Evolutionary conservation across 2,113 vertebrate genomes (phyloP).

Genomic region (Pholis gunnellus): DNA sequence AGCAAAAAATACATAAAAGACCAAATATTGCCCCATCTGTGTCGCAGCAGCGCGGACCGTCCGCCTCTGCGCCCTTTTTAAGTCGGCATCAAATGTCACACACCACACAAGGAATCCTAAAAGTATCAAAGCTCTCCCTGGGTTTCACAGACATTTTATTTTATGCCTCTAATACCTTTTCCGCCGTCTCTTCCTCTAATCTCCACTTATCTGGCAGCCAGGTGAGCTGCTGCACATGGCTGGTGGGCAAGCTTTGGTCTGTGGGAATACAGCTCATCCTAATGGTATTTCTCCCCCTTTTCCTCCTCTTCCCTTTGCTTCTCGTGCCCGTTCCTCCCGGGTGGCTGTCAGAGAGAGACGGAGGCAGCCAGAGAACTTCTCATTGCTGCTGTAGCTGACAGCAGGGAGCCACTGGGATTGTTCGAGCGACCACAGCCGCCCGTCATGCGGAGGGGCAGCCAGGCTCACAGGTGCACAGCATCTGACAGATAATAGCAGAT

Average conservation of each 20-base stretch:
- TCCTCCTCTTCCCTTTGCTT: conserved; percentile 56
- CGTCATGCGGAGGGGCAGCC: conserved; percentile 63
- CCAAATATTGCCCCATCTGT: conserved; percentile 19
- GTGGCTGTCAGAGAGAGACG: conserved; percentile 72
- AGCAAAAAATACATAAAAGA: conserved; percentile 45
- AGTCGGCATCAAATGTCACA: conserved; percentile 72
- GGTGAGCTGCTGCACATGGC: conserved; percentile 77
- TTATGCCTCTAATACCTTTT: conserved; percentile 68
- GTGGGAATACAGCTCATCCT: conserved; percentile 76
- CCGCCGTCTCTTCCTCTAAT: conserved; percentile 75
- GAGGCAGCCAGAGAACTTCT: conserved; percentile 67
- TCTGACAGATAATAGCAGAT: conserved; percentile 80
- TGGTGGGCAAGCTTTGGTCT: conserved; percentile 79
- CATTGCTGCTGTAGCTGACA: conserved; percentile 65
- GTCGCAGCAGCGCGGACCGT: conserved; percentile 10
- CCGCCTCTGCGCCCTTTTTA: conserved; percentile 54
- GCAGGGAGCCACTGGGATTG: conserved; percentile 72
- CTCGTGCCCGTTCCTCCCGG: conserved; percentile 65
- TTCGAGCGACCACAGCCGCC: conserved; percentile 46
- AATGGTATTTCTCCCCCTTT: conserved; percentile 64
- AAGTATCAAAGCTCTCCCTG: conserved; percentile 70
- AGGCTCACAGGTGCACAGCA: conserved; percentile 69
- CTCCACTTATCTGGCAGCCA: conserved; percentile 80
- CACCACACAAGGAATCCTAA: conserved; percentile 70
- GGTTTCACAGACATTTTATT: conserved; percentile 68